Percentiles rank a stretch among this genome's conserved stretches.
These are phyloP conservation scores for Phycodurus eques DNA, from an alignment of 2,113 vertebrate species.

Conservation along the genomic window DNA sequence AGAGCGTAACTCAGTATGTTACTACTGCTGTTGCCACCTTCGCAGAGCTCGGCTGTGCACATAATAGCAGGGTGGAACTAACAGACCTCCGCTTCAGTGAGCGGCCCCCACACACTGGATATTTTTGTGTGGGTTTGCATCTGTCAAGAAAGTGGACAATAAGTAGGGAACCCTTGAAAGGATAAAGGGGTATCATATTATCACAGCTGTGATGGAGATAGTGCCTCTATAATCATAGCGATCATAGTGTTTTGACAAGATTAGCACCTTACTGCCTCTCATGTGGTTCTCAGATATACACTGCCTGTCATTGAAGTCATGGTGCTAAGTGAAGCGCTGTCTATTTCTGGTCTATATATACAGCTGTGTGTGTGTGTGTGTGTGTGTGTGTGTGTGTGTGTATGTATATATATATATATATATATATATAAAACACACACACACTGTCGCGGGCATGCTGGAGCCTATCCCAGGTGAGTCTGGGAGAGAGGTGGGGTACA, in stretches of 20 bases:
- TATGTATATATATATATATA: too few species aligned
- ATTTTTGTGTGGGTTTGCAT: slow-evolving; percentile 21
- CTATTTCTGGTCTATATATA: background rate
- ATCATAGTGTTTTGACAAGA: slow-evolving; percentile 53
- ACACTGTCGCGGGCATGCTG: too few species aligned
- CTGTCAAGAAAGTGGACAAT: slow-evolving; percentile 21
- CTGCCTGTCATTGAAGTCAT: slow-evolving; percentile 20
- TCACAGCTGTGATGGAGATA: slow-evolving; percentile 46
- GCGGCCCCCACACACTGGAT: slow-evolving; percentile 13
- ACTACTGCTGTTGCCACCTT: slow-evolving; percentile 27
- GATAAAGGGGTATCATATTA: slow-evolving; percentile 31
- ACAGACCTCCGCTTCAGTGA: slow-evolving; percentile 34
- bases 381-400: too few species aligned
- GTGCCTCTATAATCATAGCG: slow-evolving; percentile 43
- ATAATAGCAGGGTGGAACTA: slow-evolving; percentile 63
- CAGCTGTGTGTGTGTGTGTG: too few species aligned
- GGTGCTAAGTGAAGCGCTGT: background rate
- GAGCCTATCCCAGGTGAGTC: too few species aligned
- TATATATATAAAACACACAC: too few species aligned
- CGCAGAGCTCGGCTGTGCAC: slow-evolving; percentile 47
- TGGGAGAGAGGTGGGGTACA: too few species aligned
- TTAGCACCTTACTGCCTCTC: slow-evolving; percentile 45
- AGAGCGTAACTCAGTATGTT: slow-evolving; percentile 50
- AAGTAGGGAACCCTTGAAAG: slow-evolving; percentile 26
- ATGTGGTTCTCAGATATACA: slow-evolving; percentile 28